These are phyloP conservation scores for Aphelocoma californica DNA, from an alignment of 2,797 vertebrate genomes.

Conservation along the genomic window DNA sequence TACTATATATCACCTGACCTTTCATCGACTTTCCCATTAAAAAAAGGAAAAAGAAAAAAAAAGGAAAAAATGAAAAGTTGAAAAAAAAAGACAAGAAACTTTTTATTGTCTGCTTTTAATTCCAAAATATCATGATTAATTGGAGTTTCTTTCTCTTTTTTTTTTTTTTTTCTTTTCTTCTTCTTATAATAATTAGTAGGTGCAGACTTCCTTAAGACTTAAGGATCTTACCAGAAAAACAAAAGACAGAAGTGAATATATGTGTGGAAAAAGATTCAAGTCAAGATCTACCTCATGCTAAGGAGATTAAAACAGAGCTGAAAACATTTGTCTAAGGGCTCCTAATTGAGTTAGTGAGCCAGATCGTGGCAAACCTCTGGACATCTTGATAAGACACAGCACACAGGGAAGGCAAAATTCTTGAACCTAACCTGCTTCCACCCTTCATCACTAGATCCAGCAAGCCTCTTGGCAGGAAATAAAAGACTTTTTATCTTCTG, in stretches of 20 bases:
- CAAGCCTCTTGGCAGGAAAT: not conserved
- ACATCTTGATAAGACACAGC: not conserved
- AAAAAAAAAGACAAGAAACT: not conserved
- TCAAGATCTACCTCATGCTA: not conserved
- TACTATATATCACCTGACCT: not conserved
- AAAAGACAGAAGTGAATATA: not conserved
- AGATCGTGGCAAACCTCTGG: not conserved
- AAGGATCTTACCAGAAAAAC: not conserved
- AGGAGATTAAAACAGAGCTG: not conserved
- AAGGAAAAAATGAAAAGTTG: no score
- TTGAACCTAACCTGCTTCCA: not conserved
- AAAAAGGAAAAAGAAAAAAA: not conserved
- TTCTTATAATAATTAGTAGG: not conserved
- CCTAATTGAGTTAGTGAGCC: not conserved
- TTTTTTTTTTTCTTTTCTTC: fast-evolving
- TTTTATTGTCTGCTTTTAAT: not conserved
- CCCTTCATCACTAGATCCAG: not conserved
- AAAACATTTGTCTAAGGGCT: not conserved
- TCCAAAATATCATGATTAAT: not conserved
- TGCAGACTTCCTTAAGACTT: not conserved
- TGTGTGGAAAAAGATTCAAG: not conserved
- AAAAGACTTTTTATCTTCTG: not conserved
- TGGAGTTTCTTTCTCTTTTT: not conserved
- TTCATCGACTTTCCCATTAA: not conserved
- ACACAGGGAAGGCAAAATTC: not conserved